Conservation (phyloP, 2,797 vertebrate species). For the Rhodeus uyekii region DNA sequence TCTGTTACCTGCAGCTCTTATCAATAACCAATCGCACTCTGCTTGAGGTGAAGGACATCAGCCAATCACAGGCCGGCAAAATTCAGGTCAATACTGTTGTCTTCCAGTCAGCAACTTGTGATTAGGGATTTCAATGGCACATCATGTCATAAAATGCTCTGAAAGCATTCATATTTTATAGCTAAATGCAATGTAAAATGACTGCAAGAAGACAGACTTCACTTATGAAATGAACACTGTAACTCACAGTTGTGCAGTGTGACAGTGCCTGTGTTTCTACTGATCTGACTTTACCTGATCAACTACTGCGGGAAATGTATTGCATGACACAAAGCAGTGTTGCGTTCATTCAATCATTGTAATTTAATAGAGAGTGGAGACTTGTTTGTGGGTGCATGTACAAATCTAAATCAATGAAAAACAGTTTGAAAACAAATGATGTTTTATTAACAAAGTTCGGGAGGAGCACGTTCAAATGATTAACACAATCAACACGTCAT, state of each 20-base stretch:
- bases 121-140: neutral
- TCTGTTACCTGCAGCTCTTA: neutral
- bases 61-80: neutral
- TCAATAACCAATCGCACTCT: neutral
- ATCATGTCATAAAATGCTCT: neutral
- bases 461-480: too few species aligned
- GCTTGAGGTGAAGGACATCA: neutral
- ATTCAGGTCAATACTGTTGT: neutral
- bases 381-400: neutral
- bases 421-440: neutral
- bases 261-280: neutral
- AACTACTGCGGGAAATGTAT: neutral
- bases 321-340: neutral
- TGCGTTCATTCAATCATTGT: too few species aligned
- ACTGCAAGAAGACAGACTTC: neutral
- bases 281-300: too few species aligned
- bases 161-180: neutral
- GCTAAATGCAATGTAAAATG: neutral
- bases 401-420: neutral
- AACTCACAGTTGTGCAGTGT: too few species aligned
- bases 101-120: neutral
- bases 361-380: too few species aligned
- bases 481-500: too few species aligned
- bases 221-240: too few species aligned
- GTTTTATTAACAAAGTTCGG: too few species aligned